Conservation (phyloP, 2,888 invertebrate species). For the Rapana venosa region DNA sequence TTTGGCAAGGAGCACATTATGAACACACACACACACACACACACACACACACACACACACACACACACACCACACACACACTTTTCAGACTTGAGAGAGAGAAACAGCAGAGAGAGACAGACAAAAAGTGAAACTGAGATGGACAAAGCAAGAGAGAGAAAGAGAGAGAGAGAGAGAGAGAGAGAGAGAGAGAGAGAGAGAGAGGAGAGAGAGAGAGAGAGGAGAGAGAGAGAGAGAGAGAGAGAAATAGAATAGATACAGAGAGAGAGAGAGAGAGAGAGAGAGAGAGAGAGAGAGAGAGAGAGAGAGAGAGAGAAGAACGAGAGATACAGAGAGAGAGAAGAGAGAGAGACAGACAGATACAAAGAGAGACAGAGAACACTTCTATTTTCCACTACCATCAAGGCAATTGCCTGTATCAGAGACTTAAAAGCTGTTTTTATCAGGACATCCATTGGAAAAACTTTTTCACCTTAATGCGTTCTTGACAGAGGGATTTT, state of each 20-base stretch:
- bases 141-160: neutral
- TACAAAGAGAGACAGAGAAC: too few relatives aligned
- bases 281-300: neutral
- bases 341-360: neutral
- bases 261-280: neutral
- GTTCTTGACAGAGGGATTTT: too few relatives aligned
- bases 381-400: too few relatives aligned
- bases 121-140: neutral
- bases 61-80: too few relatives aligned
- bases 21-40: too few relatives aligned
- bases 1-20: too few relatives aligned
- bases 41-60: too few relatives aligned
- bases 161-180: constrained; percentile 18
- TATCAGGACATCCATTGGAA: too few relatives aligned
- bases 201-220: neutral
- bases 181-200: neutral
- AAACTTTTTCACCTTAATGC: too few relatives aligned
- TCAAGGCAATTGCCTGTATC: too few relatives aligned
- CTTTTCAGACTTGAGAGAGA: neutral
- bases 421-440: too few relatives aligned
- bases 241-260: neutral
- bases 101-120: neutral
- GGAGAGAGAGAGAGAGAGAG: neutral
- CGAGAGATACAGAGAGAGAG: neutral
- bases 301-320: neutral